Base-by-base conservation (phyloP, 2,113 vertebrate genomes). In the Pollachius pollachius region DNA sequence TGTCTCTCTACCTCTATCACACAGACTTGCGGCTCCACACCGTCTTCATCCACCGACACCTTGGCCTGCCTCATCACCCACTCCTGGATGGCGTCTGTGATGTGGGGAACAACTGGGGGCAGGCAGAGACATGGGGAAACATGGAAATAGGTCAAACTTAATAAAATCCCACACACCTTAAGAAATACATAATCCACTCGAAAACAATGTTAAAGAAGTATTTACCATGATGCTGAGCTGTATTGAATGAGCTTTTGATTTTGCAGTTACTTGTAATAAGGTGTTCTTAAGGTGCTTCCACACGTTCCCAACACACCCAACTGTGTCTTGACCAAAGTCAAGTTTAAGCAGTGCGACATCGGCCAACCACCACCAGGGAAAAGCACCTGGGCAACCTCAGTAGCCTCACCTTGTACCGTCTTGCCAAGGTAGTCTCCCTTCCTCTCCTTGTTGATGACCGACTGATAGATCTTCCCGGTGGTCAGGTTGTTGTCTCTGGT, bases 381-480 rank as follows among this genome's bases (percentile, higher is more conserved):
- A 57, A 18, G 15, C n/a, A 17, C 15, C 54, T 13, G 54, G n/a
- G n/a, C 3, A 1, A 57, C 8, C 11, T 1, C 8, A 9, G 41
- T 11, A 9, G 2, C 41, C 57, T 89, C 87, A 99, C 97, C 97
- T 92, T 99, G 97, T 13, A 99, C 97, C 0, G 97, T 99, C 90
- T 98, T 99, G 71, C 97, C 97, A 63, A 99, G 90, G 80, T 98
- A 99, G 83, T 99, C 96, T 62, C 97, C 97, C 48, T 93, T 94
- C 74, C 97, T 92, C 83, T 99, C 97, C 86, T 98, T 99, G 87
- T 96, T 99, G 83, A 99, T 98, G 67, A 98, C 97, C 0, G 94
- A 95, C 81, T 99, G 96, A 77, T 99, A 99, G 82, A 98, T 98
- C 84, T 99, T 99, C 19, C 97, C 97, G 0, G 97, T 99, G n/a